These are phyloP conservation scores for Xerus inauris DNA, from an alignment of 2,113 vertebrate genomes.

Conservation along the genomic window DNA sequence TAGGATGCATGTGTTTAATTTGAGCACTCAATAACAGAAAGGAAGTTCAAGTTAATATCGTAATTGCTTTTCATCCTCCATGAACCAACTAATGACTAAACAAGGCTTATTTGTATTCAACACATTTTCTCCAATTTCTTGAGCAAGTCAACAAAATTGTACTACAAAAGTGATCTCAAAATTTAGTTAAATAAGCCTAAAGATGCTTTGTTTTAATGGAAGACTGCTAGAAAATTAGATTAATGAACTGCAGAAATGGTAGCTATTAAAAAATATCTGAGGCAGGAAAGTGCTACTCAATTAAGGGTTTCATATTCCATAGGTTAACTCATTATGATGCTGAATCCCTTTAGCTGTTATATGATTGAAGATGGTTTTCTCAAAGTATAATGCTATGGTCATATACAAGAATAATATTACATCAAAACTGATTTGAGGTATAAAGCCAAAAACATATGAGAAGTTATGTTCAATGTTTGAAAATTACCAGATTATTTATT, in stretches of 20 bases:
- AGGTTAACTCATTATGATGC: conserved; percentile 37
- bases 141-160: conserved; percentile 72
- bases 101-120: conserved; percentile 60
- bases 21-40: conserved; percentile 62
- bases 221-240: conserved; percentile 58
- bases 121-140: conserved; percentile 71
- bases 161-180: conserved; percentile 65
- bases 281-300: conserved; percentile 59
- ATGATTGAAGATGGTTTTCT: background rate
- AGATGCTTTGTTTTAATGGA: conserved; percentile 58
- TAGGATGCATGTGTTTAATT: conserved; percentile 60
- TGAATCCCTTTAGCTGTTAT: conserved; percentile 45
- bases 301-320: conserved; percentile 49
- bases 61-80: conserved; percentile 64
- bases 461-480: background rate
- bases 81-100: conserved; percentile 67
- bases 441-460: conserved; percentile 29
- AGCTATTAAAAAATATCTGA: conserved; percentile 64
- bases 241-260: conserved; percentile 64
- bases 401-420: conserved; percentile 7
- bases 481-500: background rate
- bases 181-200: conserved; percentile 76
- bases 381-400: conserved; percentile 27
- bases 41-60: conserved; percentile 61
- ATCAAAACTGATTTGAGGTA: conserved; percentile 49